Evolutionary conservation across 2,888 invertebrate genomes (phyloP), one percentile per base, ranked within the genome.

Genomic region (Plagodis dolabraria): DNA sequence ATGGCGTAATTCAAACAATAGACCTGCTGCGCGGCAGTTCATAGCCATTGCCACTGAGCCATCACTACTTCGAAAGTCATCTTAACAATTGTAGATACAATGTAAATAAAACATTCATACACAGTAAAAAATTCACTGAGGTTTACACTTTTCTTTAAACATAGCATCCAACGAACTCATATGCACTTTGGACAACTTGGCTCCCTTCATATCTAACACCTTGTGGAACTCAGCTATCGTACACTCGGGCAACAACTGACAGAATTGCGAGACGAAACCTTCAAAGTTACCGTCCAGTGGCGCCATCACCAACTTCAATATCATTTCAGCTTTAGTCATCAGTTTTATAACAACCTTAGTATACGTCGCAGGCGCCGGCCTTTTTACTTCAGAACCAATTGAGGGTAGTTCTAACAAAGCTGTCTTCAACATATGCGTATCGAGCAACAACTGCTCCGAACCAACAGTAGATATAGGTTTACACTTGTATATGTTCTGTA

Each of bases 271-370:
- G 0, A 98, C 96, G 77, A 99, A 97, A 0, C 96, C 95, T 47
- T 96, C 95, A 0, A 95, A 87, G 6, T 84, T 82, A 0, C 82
- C 83, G 68, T 98, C 97, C 12, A 96, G 92, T 0, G 98, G 98
- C 0, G 98, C 97, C 99, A 99, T 99, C 0, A 99, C 98, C 36
- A 99, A 94, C 92, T 99, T 99, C n/a, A 99, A 92, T 43, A 99
- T 97, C 98, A 99, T 99, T 87, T 99, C 99, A 0, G 99, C 99
- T 78, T 98, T 97, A 0, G 98, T 98, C 98, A 99, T 99, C 40
- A 99, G 94, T 89, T 96, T 96, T 0, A 96, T 95, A 0, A 98
- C 97, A 0, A 96, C 96, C 80, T 96, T 96, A 0, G 96, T 95
- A 67, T 96, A 98, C 64, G 97, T 97, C 0, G 97, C 96, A 0